These are phyloP conservation scores for Hermodice carunculata DNA, from an alignment of 2,888 invertebrate genomes.

Conservation along the genomic window DNA sequence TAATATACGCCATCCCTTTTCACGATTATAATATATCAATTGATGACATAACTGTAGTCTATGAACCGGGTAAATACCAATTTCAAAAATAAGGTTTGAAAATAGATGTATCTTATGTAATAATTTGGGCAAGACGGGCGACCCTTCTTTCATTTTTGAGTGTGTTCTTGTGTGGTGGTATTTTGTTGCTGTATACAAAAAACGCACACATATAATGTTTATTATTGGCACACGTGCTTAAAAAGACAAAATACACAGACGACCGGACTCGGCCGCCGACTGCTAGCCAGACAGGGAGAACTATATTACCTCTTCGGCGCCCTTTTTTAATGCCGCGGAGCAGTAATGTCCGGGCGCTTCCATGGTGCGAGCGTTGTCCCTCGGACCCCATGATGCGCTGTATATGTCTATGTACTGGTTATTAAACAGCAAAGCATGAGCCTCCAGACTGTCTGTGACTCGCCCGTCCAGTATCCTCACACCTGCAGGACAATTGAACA, in stretches of 20 bases:
- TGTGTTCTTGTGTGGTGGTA: too few relatives aligned
- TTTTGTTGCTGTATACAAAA: too few relatives aligned
- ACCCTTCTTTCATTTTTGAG: too few relatives aligned
- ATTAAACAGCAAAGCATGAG: slow-evolving; percentile 59
- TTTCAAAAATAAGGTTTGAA: too few relatives aligned
- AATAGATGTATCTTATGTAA: too few relatives aligned
- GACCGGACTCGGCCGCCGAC: background rate
- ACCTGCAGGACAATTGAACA: slow-evolving; percentile 53
- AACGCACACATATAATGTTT: background rate
- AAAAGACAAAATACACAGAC: background rate
- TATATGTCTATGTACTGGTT: slow-evolving; percentile 61
- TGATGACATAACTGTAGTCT: too few relatives aligned
- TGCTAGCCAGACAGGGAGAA: background rate
- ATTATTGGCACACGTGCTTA: background rate
- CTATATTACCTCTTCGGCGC: slow-evolving; percentile 79
- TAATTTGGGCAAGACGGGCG: too few relatives aligned
- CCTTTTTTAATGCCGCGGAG: slow-evolving; percentile 80
- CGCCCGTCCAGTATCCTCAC: slow-evolving; percentile 66
- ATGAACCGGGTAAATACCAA: too few relatives aligned
- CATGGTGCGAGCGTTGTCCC: slow-evolving; percentile 88
- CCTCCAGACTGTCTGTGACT: slow-evolving; percentile 67
- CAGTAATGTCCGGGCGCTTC: slow-evolving; percentile 88
- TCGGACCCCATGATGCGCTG: slow-evolving; percentile 78
- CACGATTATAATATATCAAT: too few relatives aligned
- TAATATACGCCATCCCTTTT: too few relatives aligned